Conservation (phyloP, 1,140 invertebrate species). For the Zaprionus ghesquierei region DNA sequence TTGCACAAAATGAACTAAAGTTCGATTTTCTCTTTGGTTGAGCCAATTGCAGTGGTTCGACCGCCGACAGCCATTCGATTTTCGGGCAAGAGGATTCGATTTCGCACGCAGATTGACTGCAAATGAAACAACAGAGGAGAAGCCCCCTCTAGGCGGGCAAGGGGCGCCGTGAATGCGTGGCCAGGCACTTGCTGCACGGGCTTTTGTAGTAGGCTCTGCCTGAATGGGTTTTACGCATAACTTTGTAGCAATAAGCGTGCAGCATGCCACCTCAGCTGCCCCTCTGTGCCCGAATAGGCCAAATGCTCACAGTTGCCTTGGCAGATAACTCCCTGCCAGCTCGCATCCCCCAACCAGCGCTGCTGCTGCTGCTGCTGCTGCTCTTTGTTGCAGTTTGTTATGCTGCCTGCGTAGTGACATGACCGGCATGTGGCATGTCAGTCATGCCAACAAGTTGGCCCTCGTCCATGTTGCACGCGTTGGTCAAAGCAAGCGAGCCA, state of each 20-base stretch:
- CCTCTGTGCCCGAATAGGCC: not conserved
- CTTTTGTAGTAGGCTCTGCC: constrained; percentile 3
- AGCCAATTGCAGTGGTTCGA: not conserved
- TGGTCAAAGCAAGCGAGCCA: constrained; percentile 26
- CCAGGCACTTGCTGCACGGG: not conserved
- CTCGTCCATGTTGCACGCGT: constrained; percentile 24
- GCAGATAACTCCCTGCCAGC: not conserved
- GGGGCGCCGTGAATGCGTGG: not conserved
- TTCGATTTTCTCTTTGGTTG: not conserved
- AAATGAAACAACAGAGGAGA: constrained; percentile 29
- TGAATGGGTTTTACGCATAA: constrained; percentile 28
- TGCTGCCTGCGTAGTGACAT: constrained; percentile 39
- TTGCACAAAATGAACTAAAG: not conserved
- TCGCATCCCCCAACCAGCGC: not conserved
- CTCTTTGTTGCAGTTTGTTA: constrained; percentile 31
- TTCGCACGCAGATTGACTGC: constrained; percentile 30
- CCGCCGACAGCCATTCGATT: not conserved
- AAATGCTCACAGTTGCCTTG: not conserved
- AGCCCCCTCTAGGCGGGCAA: too few relatives aligned
- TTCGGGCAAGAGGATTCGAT: not conserved
- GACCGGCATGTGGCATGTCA: constrained; percentile 43
- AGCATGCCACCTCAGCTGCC: not conserved
- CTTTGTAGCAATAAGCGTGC: constrained; percentile 23
- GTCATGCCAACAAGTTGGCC: constrained; percentile 39
- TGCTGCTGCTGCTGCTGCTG: not conserved